phyloP scores from a whole-genome alignment of 2,797 vertebrate species.

The Tinamus major region DNA sequence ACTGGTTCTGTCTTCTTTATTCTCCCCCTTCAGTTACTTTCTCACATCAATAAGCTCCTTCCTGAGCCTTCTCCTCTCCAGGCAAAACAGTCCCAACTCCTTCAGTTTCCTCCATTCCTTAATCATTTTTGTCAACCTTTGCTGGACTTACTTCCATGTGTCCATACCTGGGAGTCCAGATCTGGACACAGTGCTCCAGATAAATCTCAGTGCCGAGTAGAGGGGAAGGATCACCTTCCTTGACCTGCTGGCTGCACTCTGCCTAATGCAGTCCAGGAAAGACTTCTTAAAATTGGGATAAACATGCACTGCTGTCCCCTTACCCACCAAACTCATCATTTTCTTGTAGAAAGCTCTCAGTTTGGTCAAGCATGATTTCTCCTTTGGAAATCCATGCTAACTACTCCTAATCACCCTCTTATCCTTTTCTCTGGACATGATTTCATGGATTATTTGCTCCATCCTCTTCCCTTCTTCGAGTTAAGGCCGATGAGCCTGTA shows the following conservation, averaged over 20 bases:
- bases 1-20: not conserved
- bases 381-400: not conserved
- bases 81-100: not conserved
- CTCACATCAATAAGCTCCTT: not conserved
- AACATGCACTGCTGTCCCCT: not conserved
- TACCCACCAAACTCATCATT: not conserved
- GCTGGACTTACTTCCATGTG: not conserved
- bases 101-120: not conserved
- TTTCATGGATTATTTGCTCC: not conserved
- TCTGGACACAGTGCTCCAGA: not conserved
- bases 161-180: not conserved
- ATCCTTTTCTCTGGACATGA: not conserved
- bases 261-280: not conserved
- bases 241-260: not conserved
- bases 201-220: not conserved
- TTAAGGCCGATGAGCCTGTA: not conserved
- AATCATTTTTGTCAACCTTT: not conserved
- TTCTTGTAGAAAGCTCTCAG: not conserved
- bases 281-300: not conserved
- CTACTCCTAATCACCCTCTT: rapidly evolving
- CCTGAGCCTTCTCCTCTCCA: not conserved
- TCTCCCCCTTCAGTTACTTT: not conserved
- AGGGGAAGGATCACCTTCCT: not conserved
- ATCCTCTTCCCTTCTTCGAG: not conserved
- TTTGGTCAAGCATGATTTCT: not conserved